Evolutionary conservation across 2,888 invertebrate genomes (phyloP).

Genomic region (Spodoptera exigua): DNA sequence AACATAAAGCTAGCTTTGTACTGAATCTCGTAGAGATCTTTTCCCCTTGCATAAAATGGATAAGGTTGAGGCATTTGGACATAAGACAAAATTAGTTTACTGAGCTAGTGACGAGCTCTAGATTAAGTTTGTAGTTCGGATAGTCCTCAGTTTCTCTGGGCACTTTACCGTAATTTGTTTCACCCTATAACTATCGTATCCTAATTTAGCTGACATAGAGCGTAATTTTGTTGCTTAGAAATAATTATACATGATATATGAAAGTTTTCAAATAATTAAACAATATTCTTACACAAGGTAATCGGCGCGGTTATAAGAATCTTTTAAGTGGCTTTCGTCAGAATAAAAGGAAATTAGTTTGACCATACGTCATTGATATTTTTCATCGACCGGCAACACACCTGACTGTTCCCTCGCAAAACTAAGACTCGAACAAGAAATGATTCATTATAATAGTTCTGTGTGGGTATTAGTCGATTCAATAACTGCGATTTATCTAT

Average conservation of each 20-base stretch:
- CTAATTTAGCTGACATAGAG: too few relatives aligned
- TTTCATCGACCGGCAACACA: slow-evolving; percentile 43
- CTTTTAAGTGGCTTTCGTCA: slow-evolving; percentile 25
- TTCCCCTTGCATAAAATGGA: too few relatives aligned
- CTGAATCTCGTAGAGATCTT: too few relatives aligned
- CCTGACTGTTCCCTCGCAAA: slow-evolving; percentile 46
- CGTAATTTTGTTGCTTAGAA: too few relatives aligned
- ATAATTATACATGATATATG: too few relatives aligned
- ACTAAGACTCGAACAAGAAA: slow-evolving; percentile 20
- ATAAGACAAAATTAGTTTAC: slow-evolving; percentile 2
- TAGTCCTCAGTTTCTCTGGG: too few relatives aligned
- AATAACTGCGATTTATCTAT: slow-evolving; percentile 30
- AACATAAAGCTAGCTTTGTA: too few relatives aligned
- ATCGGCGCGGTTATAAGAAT: slow-evolving; percentile 7
- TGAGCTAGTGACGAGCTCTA: too few relatives aligned
- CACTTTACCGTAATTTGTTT: too few relatives aligned
- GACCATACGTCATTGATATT: slow-evolving; percentile 33
- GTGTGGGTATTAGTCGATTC: slow-evolving; percentile 33
- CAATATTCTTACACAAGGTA: neutral
- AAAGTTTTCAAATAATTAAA: slow-evolving; percentile 15
- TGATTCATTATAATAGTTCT: slow-evolving; percentile 18
- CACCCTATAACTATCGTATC: too few relatives aligned
- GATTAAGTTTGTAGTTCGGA: too few relatives aligned
- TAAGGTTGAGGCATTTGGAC: too few relatives aligned
- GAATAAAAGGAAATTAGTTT: slow-evolving; percentile 32